Base-by-base conservation (phyloP, 1,140 invertebrate genomes). In the Heliconius himera region DNA sequence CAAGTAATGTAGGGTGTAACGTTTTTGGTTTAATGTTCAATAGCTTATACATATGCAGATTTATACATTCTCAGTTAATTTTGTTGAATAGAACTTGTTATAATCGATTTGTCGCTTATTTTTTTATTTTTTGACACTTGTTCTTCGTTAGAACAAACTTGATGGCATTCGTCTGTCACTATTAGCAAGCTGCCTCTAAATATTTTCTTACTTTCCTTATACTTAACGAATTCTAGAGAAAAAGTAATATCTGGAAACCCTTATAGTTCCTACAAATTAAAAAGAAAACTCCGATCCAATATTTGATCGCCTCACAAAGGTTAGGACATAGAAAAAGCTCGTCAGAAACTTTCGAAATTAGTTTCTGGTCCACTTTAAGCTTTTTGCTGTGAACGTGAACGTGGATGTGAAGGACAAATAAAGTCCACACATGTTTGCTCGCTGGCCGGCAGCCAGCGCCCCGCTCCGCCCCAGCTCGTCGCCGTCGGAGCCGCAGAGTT, bases 281-380 rank as follows among this genome's bases (percentile, higher is more conserved):
- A 66, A 66, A 46, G 41, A 66, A 66, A 66, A 22, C 60, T 66
- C 13, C 13, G 22, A 26, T 26, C 22, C 60, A 26, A 66, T 66
- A 66, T 66, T 66, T 66, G 60, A 66, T 66, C 60, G 60, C 11
- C 8, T 66, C 60, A 66, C 60, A 66, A 66, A 66, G 60, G 26
- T 13, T 11, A 66, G 22, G 60, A 29, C 22, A 66, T 29, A 16
- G 60, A 66, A 66, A 66, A 66, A 66, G 60, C 60, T 66, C 22
- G 60, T 66, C 60, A 66, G 60, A 29, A 66, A 66, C 60, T 66
- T 66, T 66, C 60, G 22, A 66, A 66, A 66, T 66, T 66, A 66
- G 60, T 66, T 66, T 66, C 60, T 66, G 60, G 22, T 66, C 60
- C 60, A 11, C 60, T 26, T 22, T 66, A 66, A 66, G 60, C 60